Percentiles rank a stretch among this genome's conserved stretches.
Evolutionary conservation across 2,888 invertebrate species (phyloP).

Genomic region (Meandrusa payeni): DNA sequence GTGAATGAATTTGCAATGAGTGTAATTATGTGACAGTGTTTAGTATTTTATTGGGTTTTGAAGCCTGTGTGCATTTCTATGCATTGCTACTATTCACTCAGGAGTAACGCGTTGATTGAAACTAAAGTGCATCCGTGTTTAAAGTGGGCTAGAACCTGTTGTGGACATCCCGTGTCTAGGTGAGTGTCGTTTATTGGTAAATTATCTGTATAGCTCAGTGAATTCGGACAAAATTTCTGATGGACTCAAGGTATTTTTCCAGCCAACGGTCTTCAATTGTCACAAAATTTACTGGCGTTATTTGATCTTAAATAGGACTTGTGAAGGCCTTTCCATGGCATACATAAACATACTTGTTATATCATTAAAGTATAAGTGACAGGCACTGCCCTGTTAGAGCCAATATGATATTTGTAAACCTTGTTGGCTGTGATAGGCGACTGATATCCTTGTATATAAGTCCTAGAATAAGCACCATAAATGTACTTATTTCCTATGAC

Average conservation of each 20-base stretch:
- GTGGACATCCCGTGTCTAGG: too few relatives aligned
- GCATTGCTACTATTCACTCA: background rate
- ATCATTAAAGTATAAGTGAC: background rate
- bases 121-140: conserved; percentile 16
- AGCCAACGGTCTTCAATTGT: background rate
- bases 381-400: conserved; percentile 33
- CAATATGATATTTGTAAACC: conserved; percentile 32
- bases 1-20: background rate
- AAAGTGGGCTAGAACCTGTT: background rate
- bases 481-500: conserved; percentile 28
- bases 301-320: background rate
- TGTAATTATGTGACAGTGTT: conserved; percentile 6
- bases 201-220: conserved; percentile 1
- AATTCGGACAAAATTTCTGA: conserved; percentile 1
- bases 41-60: background rate
- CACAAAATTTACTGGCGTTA: background rate
- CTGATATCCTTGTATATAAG: conserved; percentile 45
- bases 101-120: background rate
- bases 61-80: background rate
- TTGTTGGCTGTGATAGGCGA: conserved; percentile 50
- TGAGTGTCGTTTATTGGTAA: background rate
- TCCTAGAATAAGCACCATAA: conserved; percentile 34
- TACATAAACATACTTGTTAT: too few relatives aligned
- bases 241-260: conserved; percentile 6
- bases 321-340: too few relatives aligned